These are phyloP conservation scores for Bambusicola thoracicus DNA, from an alignment of 2,113 vertebrate species.

Conservation along the genomic window DNA sequence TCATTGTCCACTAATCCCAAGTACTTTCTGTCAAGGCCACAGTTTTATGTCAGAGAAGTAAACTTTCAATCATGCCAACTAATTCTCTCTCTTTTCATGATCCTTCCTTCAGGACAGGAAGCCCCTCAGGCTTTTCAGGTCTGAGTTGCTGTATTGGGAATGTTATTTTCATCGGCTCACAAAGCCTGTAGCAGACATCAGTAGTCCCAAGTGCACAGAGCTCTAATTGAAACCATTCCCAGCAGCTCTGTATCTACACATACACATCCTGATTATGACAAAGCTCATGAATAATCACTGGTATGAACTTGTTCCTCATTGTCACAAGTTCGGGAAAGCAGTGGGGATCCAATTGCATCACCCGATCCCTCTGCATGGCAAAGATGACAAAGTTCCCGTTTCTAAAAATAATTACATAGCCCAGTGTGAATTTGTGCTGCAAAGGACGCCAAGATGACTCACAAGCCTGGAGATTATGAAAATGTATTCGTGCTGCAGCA, in stretches of 20 bases:
- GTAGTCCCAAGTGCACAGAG: constrained; percentile 28
- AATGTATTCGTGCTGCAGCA: constrained; percentile 56
- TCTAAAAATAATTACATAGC: constrained; percentile 70
- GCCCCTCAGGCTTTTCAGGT: constrained; percentile 10
- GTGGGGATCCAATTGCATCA: constrained; percentile 59
- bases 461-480: constrained; percentile 64
- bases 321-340: constrained; percentile 63
- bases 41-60: neutral
- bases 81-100: neutral
- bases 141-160: neutral
- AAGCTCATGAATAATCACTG: constrained; percentile 73
- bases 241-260: constrained; percentile 58
- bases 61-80: neutral
- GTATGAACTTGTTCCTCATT: constrained; percentile 61
- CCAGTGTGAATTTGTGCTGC: constrained; percentile 66
- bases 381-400: constrained; percentile 72
- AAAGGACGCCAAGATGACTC: constrained; percentile 37
- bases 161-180: constrained; percentile 8
- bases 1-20: constrained; percentile 16
- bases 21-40: neutral
- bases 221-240: constrained; percentile 56
- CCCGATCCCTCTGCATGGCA: constrained; percentile 47
- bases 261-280: constrained; percentile 67
- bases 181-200: constrained; percentile 18
- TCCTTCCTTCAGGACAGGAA: constrained; percentile 24